Evolutionary conservation across 2,113 vertebrate species (phyloP).

Genomic region (Stomatorhinus ivindoensis): DNA sequence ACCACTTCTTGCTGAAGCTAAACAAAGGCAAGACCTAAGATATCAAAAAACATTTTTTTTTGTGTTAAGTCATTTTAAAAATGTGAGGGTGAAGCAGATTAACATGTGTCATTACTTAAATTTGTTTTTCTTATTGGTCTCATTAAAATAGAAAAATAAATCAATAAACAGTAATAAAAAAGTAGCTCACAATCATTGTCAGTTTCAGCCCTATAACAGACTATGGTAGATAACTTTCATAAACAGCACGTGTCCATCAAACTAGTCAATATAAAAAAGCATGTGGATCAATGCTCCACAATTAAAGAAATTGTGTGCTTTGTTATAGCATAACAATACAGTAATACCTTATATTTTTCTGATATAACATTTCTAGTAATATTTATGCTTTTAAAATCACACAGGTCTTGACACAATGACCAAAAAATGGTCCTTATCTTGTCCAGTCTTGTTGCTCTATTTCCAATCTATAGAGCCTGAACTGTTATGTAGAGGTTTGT

Average conservation of each 20-base stretch:
- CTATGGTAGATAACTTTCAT: background rate
- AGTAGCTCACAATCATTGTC: background rate
- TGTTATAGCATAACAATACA: background rate
- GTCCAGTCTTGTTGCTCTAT: background rate
- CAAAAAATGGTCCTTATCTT: background rate
- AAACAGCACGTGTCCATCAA: background rate
- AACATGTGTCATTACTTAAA: background rate
- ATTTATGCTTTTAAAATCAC: background rate
- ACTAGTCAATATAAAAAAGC: background rate
- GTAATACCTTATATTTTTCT: background rate
- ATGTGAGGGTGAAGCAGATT: background rate
- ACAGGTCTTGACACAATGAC: background rate
- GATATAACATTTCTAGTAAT: background rate
- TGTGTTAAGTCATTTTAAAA: background rate
- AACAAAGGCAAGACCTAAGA: background rate
- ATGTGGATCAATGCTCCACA: background rate
- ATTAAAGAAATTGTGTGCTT: background rate
- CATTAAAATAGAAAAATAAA: background rate
- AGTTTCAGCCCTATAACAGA: background rate
- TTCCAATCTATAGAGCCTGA: background rate
- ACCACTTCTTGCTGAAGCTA: background rate
- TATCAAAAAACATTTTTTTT: no score
- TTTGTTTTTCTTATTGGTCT: background rate
- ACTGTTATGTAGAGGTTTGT: background rate
- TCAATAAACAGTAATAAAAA: background rate